phyloP scores from a whole-genome alignment of 2,888 invertebrate species.

The Clostera curtula region DNA sequence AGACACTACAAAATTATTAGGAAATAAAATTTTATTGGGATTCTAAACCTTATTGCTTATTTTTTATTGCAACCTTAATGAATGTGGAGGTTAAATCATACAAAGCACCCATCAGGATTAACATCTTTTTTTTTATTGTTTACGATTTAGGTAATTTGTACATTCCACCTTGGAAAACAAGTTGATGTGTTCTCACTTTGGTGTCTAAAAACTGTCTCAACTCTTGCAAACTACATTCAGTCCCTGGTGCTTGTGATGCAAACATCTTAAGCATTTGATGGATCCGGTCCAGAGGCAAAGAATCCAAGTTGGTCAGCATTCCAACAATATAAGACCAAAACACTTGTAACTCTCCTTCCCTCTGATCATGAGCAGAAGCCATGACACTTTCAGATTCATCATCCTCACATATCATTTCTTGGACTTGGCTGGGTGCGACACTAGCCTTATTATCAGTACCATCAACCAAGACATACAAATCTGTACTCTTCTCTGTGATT shows the following conservation, averaged over 20 bases:
- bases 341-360: slow-evolving; percentile 93
- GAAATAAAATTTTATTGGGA: too few relatives aligned
- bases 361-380: slow-evolving; percentile 95
- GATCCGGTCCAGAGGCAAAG: slow-evolving; percentile 91
- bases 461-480: slow-evolving; percentile 84
- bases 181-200: slow-evolving; percentile 93
- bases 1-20: too few relatives aligned
- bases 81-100: background rate
- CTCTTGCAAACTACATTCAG: slow-evolving; percentile 92
- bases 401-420: slow-evolving; percentile 86
- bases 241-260: slow-evolving; percentile 92
- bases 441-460: slow-evolving; percentile 71
- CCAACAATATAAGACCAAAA: slow-evolving; percentile 98
- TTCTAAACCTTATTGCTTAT: too few relatives aligned
- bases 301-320: slow-evolving; percentile 96
- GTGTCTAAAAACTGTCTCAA: slow-evolving; percentile 91
- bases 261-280: slow-evolving; percentile 98
- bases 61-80: background rate
- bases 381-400: slow-evolving; percentile 95
- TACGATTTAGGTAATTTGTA: slow-evolving; percentile 88
- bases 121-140: slow-evolving; percentile 7
- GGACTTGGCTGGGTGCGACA: slow-evolving; percentile 69
- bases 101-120: slow-evolving; percentile 3
- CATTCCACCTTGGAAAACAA: slow-evolving; percentile 88
- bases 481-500: slow-evolving; percentile 83